Evolutionary conservation across 2,888 invertebrate species (phyloP).

Genomic region (Theodoxus fluviatilis): DNA sequence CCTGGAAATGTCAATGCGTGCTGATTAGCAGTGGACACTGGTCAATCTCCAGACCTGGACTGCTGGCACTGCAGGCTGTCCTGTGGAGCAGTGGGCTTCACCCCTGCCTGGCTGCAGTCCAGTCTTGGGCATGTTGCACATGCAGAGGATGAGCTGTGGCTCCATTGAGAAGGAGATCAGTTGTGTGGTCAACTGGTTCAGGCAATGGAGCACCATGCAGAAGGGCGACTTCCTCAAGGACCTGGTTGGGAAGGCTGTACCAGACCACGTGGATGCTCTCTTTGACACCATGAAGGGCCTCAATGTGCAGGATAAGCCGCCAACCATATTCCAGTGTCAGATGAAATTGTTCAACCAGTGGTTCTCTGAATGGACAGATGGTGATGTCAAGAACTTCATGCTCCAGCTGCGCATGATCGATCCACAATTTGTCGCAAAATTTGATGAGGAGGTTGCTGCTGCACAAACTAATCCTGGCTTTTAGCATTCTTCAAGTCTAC

Average conservation of each 20-base stretch:
- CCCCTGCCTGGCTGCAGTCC: no score
- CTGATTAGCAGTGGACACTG: no score
- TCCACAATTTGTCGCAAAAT: slow-evolving; percentile 56
- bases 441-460: slow-evolving; percentile 47
- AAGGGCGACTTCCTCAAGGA: slow-evolving; percentile 56
- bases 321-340: slow-evolving; percentile 66
- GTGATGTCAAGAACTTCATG: slow-evolving; percentile 57
- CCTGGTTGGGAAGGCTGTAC: slow-evolving; percentile 54
- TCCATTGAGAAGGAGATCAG: slow-evolving; percentile 56
- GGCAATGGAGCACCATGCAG: slow-evolving; percentile 51
- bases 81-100: no score
- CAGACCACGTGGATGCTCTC: slow-evolving; percentile 51
- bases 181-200: slow-evolving; percentile 59
- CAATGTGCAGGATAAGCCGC: slow-evolving; percentile 59
- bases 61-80: no score
- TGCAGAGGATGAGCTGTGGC: no score
- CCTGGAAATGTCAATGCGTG: no score
- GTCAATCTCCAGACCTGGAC: no score
- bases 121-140: no score
- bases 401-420: slow-evolving; percentile 55
- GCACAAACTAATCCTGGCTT: background rate
- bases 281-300: slow-evolving; percentile 55
- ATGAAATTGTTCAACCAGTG: slow-evolving; percentile 65
- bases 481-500: no score
- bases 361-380: slow-evolving; percentile 63